Conservation (phyloP, 2,113 vertebrate genomes). For the Felis catus region DNA sequence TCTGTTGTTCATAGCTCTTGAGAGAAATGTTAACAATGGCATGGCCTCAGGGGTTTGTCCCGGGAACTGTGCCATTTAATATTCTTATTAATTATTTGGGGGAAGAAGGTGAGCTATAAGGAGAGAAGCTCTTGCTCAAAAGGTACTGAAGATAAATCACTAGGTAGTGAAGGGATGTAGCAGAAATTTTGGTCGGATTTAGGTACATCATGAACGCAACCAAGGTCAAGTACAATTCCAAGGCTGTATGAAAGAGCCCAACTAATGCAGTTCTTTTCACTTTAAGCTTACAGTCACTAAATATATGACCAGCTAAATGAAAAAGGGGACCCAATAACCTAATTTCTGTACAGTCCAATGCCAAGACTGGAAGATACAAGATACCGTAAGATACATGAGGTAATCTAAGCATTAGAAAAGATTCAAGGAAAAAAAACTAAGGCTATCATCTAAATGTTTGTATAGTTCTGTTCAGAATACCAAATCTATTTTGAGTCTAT, state of each 20-base stretch:
- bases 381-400: not conserved
- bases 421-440: not conserved
- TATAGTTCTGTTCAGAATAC: not conserved
- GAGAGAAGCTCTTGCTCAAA: not conserved
- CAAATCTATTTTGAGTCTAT: not conserved
- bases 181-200: not conserved
- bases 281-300: not conserved
- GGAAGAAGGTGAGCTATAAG: not conserved
- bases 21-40: not conserved
- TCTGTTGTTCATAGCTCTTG: not conserved
- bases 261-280: not conserved
- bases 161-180: not conserved
- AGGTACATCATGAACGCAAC: not conserved
- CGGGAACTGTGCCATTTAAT: slow-evolving; percentile 37
- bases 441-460: not conserved
- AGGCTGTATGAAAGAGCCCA: not conserved
- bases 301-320: not conserved
- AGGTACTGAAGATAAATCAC: not conserved
- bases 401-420: not conserved
- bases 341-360: not conserved
- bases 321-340: not conserved
- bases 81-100: not conserved
- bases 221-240: not conserved
- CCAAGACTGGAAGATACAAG: not conserved
- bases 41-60: slow-evolving; percentile 22